A percentile compares a stretch with the other conserved stretches of the same genome.
Evolutionary conservation across 2,888 invertebrate genomes (phyloP).

Genomic region (Aplocera efformata): DNA sequence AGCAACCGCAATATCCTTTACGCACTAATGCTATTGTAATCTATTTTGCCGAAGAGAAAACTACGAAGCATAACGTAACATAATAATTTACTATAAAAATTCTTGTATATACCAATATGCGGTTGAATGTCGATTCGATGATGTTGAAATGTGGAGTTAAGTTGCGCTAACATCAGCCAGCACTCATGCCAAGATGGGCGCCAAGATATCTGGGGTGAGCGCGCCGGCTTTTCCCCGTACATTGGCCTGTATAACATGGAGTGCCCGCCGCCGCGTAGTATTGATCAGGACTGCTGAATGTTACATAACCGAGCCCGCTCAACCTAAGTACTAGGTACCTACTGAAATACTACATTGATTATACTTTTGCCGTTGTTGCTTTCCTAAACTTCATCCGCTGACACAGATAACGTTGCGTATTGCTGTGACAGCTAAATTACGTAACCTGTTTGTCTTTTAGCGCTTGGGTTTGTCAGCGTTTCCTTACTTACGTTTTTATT

Average conservation of each 20-base stretch:
- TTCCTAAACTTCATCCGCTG: slow-evolving; percentile 33
- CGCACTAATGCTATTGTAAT: slow-evolving; percentile 1
- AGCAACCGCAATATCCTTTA: slow-evolving; percentile 12
- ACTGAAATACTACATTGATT: slow-evolving; percentile 52
- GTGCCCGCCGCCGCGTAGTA: slow-evolving; percentile 58
- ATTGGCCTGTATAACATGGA: slow-evolving; percentile 63
- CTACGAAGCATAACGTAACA: no score
- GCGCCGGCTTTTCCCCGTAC: slow-evolving; percentile 56
- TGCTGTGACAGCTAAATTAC: slow-evolving; percentile 21
- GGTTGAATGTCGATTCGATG: slow-evolving; percentile 26
- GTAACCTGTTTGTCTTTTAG: slow-evolving; percentile 27
- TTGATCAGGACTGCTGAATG: slow-evolving; percentile 72
- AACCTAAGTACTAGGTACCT: slow-evolving; percentile 37
- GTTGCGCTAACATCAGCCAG: slow-evolving; percentile 37
- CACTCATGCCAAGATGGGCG: slow-evolving; percentile 48
- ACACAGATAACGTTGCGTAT: slow-evolving; percentile 23
- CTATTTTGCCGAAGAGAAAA: no score
- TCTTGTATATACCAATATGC: slow-evolving; percentile 21
- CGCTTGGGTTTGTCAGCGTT: slow-evolving; percentile 5
- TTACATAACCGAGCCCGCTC: slow-evolving; percentile 63
- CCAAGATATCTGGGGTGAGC: slow-evolving; percentile 46
- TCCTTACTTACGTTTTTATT: slow-evolving; percentile 1
- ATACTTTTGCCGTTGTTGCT: slow-evolving; percentile 33
- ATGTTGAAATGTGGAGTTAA: slow-evolving; percentile 34
- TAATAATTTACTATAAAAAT: not conserved